Conservation (phyloP, 2,888 invertebrate species). For the Sicus ferrugineus region DNA sequence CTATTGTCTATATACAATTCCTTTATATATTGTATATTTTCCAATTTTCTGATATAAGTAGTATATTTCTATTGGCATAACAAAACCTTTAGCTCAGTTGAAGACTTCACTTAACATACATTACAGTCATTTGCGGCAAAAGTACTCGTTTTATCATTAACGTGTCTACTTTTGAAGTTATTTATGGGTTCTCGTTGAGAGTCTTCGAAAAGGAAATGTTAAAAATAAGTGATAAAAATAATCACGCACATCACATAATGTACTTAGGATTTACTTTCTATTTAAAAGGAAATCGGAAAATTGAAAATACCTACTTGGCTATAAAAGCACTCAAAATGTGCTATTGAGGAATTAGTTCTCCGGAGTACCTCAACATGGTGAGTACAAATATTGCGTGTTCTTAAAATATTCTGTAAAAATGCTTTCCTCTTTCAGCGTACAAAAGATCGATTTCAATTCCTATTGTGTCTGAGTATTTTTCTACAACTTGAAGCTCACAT, state of each 20-base stretch:
- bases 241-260: background rate
- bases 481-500: conserved; percentile 7
- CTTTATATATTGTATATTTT: too few species aligned
- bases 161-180: background rate
- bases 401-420: background rate
- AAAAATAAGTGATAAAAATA: background rate
- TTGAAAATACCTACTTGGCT: conserved; percentile 1
- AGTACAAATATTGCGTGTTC: background rate
- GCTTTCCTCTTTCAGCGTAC: background rate
- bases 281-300: too few species aligned
- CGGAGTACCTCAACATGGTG: conserved; percentile 18
- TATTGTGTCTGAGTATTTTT: conserved; percentile 9
- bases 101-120: too few species aligned
- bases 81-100: too few species aligned
- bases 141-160: background rate
- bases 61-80: too few species aligned
- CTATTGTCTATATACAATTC: too few species aligned
- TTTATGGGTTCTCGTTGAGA: background rate
- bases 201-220: background rate
- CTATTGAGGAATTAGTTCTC: background rate
- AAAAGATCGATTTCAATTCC: background rate
- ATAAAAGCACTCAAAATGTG: background rate
- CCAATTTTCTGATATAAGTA: too few species aligned
- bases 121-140: too few species aligned
- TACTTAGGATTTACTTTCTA: background rate